These are phyloP conservation scores for Hyalella azteca DNA, from an alignment of 2,888 invertebrate genomes.

Conservation along the genomic window DNA sequence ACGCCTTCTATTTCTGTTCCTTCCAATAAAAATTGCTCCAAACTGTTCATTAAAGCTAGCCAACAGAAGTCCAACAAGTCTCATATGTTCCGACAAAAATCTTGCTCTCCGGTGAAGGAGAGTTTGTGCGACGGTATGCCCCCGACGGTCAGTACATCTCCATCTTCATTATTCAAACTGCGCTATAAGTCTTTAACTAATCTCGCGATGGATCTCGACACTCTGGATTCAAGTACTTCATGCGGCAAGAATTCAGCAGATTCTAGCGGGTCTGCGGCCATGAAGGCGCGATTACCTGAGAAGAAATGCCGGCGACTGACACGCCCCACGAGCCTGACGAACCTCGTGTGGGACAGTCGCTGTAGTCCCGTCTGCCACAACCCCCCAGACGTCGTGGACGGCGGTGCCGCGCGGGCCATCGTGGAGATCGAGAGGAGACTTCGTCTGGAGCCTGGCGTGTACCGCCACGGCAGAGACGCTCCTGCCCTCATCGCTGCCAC, in stretches of 20 bases:
- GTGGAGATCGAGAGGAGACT: constrained; percentile 53
- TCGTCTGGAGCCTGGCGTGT: constrained; percentile 64
- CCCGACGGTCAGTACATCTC: constrained; percentile 62
- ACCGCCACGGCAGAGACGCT: constrained; percentile 67
- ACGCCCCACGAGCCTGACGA: constrained; percentile 83
- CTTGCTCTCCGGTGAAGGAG: constrained; percentile 73
- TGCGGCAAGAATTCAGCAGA: constrained; percentile 86
- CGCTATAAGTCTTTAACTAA: constrained; percentile 67
- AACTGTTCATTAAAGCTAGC: constrained; percentile 80
- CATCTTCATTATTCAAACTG: constrained; percentile 79
- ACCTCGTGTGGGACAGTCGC: constrained; percentile 70
- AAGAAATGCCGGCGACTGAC: constrained; percentile 78
- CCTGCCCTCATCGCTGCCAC: constrained; percentile 65
- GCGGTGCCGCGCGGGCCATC: constrained; percentile 46
- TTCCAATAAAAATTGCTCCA: constrained; percentile 61
- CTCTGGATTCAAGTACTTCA: constrained; percentile 87
- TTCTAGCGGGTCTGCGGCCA: constrained; percentile 67
- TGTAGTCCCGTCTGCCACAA: constrained; percentile 61
- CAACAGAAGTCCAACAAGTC: constrained; percentile 69
- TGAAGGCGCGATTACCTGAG: constrained; percentile 71
- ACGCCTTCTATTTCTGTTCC: constrained; percentile 20
- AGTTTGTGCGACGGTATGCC: constrained; percentile 43
- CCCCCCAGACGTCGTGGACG: constrained; percentile 63
- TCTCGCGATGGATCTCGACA: constrained; percentile 72
- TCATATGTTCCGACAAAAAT: constrained; percentile 74